Evolutionary conservation across 1,140 invertebrate genomes (phyloP).

Genomic region (Brachionus rubens): DNA sequence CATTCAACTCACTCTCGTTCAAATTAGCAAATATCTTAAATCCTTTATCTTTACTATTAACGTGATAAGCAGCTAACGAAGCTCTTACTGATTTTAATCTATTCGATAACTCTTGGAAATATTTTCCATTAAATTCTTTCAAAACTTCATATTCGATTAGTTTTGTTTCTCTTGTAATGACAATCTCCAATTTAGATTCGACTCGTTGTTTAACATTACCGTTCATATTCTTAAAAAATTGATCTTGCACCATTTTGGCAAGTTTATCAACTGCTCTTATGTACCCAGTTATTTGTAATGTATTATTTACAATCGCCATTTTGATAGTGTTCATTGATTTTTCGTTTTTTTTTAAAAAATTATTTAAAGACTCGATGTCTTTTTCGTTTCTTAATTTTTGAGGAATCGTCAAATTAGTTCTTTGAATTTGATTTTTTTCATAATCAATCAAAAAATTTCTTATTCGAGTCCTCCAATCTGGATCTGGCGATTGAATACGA

Average conservation of each 20-base stretch:
- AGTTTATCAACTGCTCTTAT: background rate
- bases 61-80: background rate
- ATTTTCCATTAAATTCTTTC: background rate
- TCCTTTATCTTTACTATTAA: background rate
- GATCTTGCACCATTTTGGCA: background rate
- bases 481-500: background rate
- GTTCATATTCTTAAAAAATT: background rate
- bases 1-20: background rate
- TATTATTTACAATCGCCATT: background rate
- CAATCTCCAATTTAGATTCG: background rate
- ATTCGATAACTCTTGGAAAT: background rate
- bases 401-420: background rate
- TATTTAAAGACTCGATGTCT: background rate
- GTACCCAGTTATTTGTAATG: background rate
- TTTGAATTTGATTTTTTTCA: background rate
- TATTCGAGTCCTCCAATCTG: background rate
- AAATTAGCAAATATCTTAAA: slow-evolving; percentile 17
- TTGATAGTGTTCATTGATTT: background rate
- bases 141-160: background rate
- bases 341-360: background rate
- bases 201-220: background rate
- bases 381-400: background rate
- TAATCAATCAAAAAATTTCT: background rate
- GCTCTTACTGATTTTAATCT: background rate
- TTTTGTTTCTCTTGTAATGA: background rate